Conservation (phyloP, 2,113 vertebrate species). For the Dicaeum eximium region DNA sequence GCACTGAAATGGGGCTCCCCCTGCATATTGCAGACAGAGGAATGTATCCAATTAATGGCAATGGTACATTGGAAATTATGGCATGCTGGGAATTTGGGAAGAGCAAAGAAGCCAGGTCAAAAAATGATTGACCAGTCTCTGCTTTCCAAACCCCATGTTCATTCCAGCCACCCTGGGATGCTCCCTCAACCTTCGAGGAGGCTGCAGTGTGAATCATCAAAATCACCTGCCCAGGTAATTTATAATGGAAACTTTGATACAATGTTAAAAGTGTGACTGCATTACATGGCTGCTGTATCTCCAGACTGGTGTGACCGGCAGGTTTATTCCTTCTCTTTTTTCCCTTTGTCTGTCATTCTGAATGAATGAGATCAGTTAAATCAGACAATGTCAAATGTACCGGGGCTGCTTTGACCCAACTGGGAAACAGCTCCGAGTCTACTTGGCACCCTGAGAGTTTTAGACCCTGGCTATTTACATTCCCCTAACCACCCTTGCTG, state of each 20-base stretch:
- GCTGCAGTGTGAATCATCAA: neutral
- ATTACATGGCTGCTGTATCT: neutral
- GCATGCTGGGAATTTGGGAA: neutral
- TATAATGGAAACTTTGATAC: neutral
- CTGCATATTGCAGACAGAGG: neutral
- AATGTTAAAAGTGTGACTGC: neutral
- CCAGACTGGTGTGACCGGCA: neutral
- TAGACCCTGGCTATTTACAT: neutral
- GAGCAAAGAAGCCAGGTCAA: accelerated
- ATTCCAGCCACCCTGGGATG: neutral
- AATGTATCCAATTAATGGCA: neutral
- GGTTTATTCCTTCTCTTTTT: neutral
- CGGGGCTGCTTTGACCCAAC: neutral
- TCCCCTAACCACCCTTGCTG: neutral
- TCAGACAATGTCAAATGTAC: accelerated
- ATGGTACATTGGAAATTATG: neutral
- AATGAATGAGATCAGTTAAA: neutral
- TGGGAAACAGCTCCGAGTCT: neutral
- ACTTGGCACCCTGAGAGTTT: neutral
- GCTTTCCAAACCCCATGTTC: neutral
- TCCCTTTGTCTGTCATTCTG: neutral
- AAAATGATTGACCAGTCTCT: neutral
- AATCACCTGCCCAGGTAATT: neutral
- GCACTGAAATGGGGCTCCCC: neutral
- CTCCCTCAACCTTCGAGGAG: neutral